Conservation (phyloP, 2,113 vertebrate genomes). For the Emydocephalus ijimae region DNA sequence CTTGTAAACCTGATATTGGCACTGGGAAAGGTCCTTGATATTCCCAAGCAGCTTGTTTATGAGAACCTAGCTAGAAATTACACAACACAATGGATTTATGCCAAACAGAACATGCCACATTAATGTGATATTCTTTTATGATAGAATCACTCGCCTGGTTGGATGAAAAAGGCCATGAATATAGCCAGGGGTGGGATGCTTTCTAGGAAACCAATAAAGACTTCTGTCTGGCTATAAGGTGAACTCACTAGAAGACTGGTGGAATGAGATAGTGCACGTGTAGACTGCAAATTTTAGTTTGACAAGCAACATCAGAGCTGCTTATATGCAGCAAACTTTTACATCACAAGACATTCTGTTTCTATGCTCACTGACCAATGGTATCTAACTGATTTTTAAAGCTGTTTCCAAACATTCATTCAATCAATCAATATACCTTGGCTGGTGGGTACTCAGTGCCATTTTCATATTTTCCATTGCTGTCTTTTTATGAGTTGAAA, state of each 20-base stretch:
- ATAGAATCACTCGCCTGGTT: background rate
- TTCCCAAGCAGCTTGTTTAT: background rate
- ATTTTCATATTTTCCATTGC: background rate
- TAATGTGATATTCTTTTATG: background rate
- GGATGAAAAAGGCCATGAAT: background rate
- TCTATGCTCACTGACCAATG: no score
- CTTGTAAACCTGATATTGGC: background rate
- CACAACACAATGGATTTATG: background rate
- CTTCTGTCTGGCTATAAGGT: background rate
- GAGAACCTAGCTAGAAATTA: background rate
- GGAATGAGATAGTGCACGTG: background rate
- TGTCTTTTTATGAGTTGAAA: slow-evolving; percentile 22
- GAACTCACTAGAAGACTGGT: background rate
- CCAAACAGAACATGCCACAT: background rate
- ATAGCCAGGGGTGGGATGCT: background rate
- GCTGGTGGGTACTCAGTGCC: background rate
- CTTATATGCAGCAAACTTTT: background rate
- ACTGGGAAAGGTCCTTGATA: background rate
- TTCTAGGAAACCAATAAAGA: background rate
- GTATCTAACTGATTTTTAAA: background rate
- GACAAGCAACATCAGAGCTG: background rate
- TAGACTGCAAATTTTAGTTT: background rate
- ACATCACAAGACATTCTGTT: background rate
- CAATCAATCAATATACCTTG: background rate
- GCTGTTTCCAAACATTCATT: accelerated